Base-by-base conservation (phyloP, 2,113 vertebrate species). In the Calypte anna region DNA sequence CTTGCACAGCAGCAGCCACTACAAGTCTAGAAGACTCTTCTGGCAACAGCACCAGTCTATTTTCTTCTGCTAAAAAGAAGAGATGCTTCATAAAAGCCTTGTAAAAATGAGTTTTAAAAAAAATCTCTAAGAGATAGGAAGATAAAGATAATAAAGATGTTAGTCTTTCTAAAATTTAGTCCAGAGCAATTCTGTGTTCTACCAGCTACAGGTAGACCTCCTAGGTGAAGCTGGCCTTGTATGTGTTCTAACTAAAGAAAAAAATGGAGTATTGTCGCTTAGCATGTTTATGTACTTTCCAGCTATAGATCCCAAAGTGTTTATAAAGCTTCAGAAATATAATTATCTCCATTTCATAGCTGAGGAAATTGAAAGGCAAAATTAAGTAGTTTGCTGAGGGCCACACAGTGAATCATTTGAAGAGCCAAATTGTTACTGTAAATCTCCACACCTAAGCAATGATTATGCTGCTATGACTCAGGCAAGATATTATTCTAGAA, bases 401-500 rank as follows among this genome's bases (percentile, higher is more conserved):
- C 79, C 86, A 91, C 63, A 21, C 84, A 83, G 82, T 91, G 90
- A 96, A 96, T 97, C 93, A 96, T 61, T 78, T 91, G 87, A 92
- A 95, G 85, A 90, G 43, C 76, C 91, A 91, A 90, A 85, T 85
- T 93, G 87, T 78, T 93, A 40, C 79, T 90, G 94, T 93, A 97
- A 97, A 96, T 96, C 93, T 96, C 87, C 68, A 63, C 90, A 96
- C 93, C 96, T 93, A 82, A 85, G 80, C 91, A 94, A 83, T 93
- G 90, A 93, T 96, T 91, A 83, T 59, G 53, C 69, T 78, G 82
- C 72, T 90, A 0, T 88, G 85, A 95, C 85, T 96, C 93, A 96
- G 68, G 57, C 63, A 83, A 92, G 84, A 68, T 53, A 88, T 90
- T 96, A 88, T 94, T 93, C 91, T 70, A 86, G 85, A 95, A 83